phyloP scores from a whole-genome alignment of 2,888 invertebrate species.

The Torymus aiolomorphi region DNA sequence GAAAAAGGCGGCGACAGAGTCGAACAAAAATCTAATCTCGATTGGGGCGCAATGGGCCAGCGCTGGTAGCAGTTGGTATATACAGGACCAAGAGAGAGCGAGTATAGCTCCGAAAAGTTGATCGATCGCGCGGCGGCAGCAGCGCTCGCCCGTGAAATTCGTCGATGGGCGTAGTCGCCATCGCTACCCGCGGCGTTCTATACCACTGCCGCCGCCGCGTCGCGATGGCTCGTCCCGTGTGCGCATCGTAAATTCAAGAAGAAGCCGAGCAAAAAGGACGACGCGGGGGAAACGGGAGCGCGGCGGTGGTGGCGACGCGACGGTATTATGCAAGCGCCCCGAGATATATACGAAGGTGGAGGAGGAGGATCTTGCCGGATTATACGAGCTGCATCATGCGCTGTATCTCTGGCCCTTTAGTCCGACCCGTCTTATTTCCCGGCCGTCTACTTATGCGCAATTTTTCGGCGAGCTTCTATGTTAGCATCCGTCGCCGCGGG shows the following conservation, averaged over 20 bases:
- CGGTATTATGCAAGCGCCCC: constrained; percentile 6
- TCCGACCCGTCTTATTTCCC: not conserved
- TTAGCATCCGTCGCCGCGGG: constrained; percentile 25
- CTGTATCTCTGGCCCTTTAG: not conserved
- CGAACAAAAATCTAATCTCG: constrained; percentile 22
- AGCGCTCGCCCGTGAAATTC: constrained; percentile 42
- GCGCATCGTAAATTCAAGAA: constrained; percentile 34
- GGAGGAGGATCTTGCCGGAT: constrained; percentile 13
- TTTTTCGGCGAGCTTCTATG: constrained; percentile 43
- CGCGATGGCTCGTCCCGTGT: not conserved
- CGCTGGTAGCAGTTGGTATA: no score
- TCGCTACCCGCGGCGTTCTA: not conserved
- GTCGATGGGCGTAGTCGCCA: constrained; percentile 23
- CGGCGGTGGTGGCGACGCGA: constrained; percentile 16
- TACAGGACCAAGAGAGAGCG: no score
- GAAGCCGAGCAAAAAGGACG: not conserved
- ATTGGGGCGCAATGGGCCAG: constrained; percentile 20
- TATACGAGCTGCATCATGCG: not conserved
- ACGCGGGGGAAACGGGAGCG: not conserved
- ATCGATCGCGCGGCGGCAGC: constrained; percentile 36
- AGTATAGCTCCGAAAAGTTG: constrained; percentile 35
- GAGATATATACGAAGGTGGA: no score
- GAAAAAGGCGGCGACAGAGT: not conserved
- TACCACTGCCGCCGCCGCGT: not conserved
- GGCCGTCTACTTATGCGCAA: constrained; percentile 15